These are phyloP conservation scores for Tenrec ecaudatus DNA, from an alignment of 2,113 vertebrate genomes.

Conservation along the genomic window DNA sequence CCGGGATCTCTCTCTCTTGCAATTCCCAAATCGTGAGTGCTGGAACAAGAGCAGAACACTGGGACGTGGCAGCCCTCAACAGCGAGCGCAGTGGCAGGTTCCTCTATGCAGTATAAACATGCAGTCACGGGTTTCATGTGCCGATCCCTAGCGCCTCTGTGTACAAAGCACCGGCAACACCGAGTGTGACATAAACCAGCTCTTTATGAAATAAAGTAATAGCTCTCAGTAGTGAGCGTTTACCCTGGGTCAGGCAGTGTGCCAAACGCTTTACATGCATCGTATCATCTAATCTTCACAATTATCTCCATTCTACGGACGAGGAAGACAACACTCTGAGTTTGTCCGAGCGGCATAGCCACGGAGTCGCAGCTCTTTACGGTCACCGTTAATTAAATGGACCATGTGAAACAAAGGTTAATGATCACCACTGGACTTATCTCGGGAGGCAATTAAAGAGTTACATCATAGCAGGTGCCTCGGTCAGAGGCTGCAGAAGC, in stretches of 20 bases:
- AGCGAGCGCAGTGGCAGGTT: background rate
- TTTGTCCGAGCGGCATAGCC: background rate
- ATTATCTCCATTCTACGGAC: background rate
- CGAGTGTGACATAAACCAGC: background rate
- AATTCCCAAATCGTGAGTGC: background rate
- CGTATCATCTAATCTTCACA: background rate
- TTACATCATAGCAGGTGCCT: slow-evolving; percentile 1
- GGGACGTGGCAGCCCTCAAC: fast-evolving
- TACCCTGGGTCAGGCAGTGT: background rate
- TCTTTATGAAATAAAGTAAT: background rate
- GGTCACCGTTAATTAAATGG: background rate
- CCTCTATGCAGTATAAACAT: background rate
- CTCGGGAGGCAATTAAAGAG: slow-evolving; percentile 13
- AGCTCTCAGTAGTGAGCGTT: background rate
- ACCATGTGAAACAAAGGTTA: background rate
- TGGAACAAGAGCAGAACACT: background rate
- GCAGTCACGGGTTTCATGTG: background rate
- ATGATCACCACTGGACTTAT: background rate
- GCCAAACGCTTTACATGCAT: background rate
- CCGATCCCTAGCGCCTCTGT: background rate
- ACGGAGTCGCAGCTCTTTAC: background rate
- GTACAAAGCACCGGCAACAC: background rate
- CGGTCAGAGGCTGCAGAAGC: background rate
- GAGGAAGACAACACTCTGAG: background rate
- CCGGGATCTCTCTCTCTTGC: background rate